phyloP scores from a whole-genome alignment of 2,113 vertebrate genomes.

The Copsychus sechellarum region DNA sequence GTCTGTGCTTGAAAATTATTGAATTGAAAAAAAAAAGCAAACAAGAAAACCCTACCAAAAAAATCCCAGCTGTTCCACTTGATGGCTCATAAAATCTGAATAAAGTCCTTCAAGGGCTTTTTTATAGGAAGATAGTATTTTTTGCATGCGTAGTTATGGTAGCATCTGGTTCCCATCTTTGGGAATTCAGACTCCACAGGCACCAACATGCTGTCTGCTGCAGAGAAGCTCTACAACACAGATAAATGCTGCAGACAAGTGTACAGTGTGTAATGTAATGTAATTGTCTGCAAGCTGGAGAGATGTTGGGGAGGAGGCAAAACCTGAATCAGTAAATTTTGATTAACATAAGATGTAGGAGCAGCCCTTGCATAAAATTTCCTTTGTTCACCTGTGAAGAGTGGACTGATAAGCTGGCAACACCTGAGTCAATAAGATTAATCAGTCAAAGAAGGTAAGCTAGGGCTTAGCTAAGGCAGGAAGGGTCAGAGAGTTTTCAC shows the following conservation, averaged over 20 bases:
- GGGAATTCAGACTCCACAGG: constrained; percentile 39
- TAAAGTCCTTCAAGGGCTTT: constrained; percentile 65
- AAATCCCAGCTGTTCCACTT: constrained; percentile 54
- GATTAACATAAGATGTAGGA: background rate
- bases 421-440: constrained; percentile 32
- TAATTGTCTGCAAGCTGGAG: constrained; percentile 8
- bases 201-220: background rate
- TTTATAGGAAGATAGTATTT: constrained; percentile 49
- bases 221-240: background rate
- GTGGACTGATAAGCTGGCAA: background rate
- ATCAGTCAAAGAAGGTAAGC: background rate
- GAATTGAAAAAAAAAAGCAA: background rate
- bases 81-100: constrained; percentile 65
- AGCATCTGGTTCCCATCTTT: constrained; percentile 73
- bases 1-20: constrained; percentile 32
- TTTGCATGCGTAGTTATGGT: constrained; percentile 43
- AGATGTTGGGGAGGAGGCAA: background rate
- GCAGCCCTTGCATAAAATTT: background rate
- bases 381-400: constrained; percentile 37
- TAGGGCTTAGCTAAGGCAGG: background rate
- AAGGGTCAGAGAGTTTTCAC: background rate
- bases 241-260: constrained; percentile 33
- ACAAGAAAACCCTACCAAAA: background rate
- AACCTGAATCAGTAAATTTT: background rate
- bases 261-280: background rate